phyloP scores from a whole-genome alignment of 1,140 invertebrate species.

The Cydia amplana region DNA sequence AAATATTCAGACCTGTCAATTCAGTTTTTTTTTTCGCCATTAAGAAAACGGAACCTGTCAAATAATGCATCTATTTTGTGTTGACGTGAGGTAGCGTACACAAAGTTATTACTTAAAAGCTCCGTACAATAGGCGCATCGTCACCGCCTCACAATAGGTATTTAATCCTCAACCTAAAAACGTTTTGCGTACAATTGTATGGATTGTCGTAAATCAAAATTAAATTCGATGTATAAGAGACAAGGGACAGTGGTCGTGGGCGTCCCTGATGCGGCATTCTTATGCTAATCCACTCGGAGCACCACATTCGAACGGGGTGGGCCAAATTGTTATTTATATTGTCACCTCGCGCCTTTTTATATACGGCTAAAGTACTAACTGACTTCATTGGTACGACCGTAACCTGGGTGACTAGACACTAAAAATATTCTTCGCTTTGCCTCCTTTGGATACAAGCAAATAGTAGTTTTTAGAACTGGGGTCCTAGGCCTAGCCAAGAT shows the following conservation, averaged over 20 bases:
- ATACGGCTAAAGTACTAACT: slow-evolving; percentile 64
- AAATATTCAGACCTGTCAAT: too few species aligned
- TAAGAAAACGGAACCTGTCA: background rate
- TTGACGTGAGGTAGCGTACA: slow-evolving; percentile 15
- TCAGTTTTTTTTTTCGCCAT: background rate
- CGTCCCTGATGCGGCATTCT: slow-evolving; percentile 73
- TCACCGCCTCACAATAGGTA: slow-evolving; percentile 33
- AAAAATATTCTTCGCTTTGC: background rate
- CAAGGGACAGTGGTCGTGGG: slow-evolving; percentile 68
- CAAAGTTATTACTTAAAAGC: slow-evolving; percentile 30
- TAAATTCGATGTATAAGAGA: slow-evolving; percentile 77
- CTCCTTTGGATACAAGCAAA: too few species aligned
- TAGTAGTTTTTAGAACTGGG: too few species aligned
- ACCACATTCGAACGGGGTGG: slow-evolving; percentile 76
- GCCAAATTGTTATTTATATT: slow-evolving; percentile 80
- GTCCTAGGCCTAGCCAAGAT: too few species aligned
- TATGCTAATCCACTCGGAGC: slow-evolving; percentile 74
- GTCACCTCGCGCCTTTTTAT: slow-evolving; percentile 76
- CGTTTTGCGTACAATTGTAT: slow-evolving; percentile 72
- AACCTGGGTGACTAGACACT: slow-evolving; percentile 25
- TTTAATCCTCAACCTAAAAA: slow-evolving; percentile 51
- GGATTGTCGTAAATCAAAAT: slow-evolving; percentile 76
- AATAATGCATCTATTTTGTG: slow-evolving; percentile 22
- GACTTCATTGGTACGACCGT: slow-evolving; percentile 48
- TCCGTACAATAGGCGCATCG: slow-evolving; percentile 30